phyloP scores from a whole-genome alignment of 30 jellyfish, hydroid and myxozoan genomes.

The Cassiopea andromeda region DNA sequence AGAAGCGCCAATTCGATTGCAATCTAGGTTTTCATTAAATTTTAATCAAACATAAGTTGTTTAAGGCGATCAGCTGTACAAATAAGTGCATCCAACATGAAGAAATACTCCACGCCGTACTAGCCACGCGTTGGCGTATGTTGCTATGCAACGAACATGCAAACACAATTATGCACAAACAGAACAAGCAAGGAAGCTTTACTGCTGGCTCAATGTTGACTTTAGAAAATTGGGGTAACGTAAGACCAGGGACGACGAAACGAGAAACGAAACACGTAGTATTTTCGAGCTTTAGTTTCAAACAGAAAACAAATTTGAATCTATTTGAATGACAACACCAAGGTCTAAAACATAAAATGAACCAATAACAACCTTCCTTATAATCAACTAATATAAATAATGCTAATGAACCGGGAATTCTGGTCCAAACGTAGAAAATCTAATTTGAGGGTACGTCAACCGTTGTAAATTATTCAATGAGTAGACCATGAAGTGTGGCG shows the following conservation, averaged over 20 bases:
- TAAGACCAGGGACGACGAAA: background rate
- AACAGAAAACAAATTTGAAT: no score
- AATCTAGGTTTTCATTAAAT: conserved; percentile 2
- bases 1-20: background rate
- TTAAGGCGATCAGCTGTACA: conserved; percentile 55
- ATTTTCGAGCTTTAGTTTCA: no score
- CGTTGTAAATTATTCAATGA: no score
- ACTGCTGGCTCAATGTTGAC: background rate
- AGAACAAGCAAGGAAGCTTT: background rate
- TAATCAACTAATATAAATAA: no score
- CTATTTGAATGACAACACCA: no score
- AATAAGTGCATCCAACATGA: conserved; percentile 13
- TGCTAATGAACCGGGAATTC: no score
- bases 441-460: no score
- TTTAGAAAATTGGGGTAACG: background rate
- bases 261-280: no score
- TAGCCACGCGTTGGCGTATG: conserved; percentile 44
- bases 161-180: background rate
- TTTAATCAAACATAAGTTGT: conserved; percentile 28
- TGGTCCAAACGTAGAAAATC: no score
- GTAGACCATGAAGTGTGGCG: no score
- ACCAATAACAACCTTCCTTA: no score
- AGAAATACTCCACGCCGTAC: conserved; percentile 11
- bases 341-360: no score
- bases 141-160: conserved; percentile 47